Evolutionary conservation across 2,888 invertebrate species (phyloP).

Genomic region (Polylopha cassiicola): DNA sequence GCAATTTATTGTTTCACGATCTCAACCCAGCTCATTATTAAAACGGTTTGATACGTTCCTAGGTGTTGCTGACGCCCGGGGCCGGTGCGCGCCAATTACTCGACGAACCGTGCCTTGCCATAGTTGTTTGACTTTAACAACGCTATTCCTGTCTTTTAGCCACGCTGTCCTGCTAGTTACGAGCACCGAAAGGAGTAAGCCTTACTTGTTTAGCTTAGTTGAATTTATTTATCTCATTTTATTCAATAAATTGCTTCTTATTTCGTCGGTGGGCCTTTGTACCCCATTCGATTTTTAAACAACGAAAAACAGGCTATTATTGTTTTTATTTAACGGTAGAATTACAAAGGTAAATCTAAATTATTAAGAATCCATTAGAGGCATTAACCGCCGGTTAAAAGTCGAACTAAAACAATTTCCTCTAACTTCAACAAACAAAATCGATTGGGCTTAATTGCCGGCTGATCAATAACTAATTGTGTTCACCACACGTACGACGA

Average conservation of each 20-base stretch:
- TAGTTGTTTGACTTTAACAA: constrained; percentile 64
- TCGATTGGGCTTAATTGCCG: constrained; percentile 74
- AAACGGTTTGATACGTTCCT: constrained; percentile 75
- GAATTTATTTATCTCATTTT: not conserved
- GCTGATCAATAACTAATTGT: constrained; percentile 77
- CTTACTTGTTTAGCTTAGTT: constrained; percentile 3
- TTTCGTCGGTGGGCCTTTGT: not conserved
- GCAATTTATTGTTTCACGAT: constrained; percentile 78
- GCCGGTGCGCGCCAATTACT: constrained; percentile 70
- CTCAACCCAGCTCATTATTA: constrained; percentile 74
- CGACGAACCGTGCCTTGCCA: constrained; percentile 45
- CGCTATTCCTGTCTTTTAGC: constrained; percentile 50
- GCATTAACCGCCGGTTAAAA: constrained; percentile 67
- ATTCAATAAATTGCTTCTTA: constrained; percentile 6
- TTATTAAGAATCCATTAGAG: constrained; percentile 64
- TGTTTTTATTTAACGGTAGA: constrained; percentile 56
- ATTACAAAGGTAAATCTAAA: constrained; percentile 50
- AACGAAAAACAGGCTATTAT: constrained; percentile 40
- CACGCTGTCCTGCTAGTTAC: constrained; percentile 20
- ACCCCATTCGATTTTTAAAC: not conserved
- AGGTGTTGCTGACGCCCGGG: constrained; percentile 74
- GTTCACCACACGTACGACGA: constrained; percentile 72
- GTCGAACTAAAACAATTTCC: constrained; percentile 74
- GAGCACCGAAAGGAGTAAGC: constrained; percentile 12
- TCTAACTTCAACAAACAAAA: constrained; percentile 76